A percentile compares a stretch with the other conserved stretches of the same genome.
These are phyloP conservation scores for Candoia aspera DNA, from an alignment of 2,113 vertebrate genomes.

Conservation along the genomic window DNA sequence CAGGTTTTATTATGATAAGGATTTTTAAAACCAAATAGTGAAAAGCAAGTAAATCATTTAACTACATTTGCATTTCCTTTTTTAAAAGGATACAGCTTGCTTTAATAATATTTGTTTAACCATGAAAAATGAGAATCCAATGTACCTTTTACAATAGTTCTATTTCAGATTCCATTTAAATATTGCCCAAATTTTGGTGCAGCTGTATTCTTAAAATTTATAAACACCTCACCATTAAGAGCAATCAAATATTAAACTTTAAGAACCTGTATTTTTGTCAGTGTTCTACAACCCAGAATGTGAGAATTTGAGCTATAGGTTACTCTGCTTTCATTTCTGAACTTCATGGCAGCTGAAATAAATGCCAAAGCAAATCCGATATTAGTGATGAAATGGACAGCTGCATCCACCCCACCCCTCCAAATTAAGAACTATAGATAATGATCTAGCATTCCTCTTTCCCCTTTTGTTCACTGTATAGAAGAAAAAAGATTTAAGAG, in stretches of 20 bases:
- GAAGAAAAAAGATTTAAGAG: not conserved
- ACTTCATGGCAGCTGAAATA: not conserved
- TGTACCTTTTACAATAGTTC: constrained; percentile 21
- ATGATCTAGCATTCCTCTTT: not conserved
- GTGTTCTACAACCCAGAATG: constrained; percentile 27
- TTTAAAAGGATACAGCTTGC: not conserved
- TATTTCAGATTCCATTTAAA: constrained; percentile 26
- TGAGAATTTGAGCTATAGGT: constrained; percentile 21
- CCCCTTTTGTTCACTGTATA: not conserved
- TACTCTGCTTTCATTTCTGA: not conserved
- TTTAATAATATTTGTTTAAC: not conserved
- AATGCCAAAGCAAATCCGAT: constrained; percentile 9
- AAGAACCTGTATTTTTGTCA: constrained; percentile 35
- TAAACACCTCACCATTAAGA: constrained; percentile 47
- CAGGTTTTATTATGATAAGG: not conserved
- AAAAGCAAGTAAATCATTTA: not conserved
- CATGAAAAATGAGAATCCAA: not conserved
- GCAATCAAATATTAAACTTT: constrained; percentile 43
- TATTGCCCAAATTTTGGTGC: constrained; percentile 21
- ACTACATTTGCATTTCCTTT: not conserved
- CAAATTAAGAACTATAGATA: not conserved
- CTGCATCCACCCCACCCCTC: not conserved
- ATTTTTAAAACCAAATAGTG: not conserved
- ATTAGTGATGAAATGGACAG: not conserved
- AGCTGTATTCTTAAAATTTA: constrained; percentile 52